phyloP scores from a whole-genome alignment of 2,113 vertebrate species.

The Indicator indicator region DNA sequence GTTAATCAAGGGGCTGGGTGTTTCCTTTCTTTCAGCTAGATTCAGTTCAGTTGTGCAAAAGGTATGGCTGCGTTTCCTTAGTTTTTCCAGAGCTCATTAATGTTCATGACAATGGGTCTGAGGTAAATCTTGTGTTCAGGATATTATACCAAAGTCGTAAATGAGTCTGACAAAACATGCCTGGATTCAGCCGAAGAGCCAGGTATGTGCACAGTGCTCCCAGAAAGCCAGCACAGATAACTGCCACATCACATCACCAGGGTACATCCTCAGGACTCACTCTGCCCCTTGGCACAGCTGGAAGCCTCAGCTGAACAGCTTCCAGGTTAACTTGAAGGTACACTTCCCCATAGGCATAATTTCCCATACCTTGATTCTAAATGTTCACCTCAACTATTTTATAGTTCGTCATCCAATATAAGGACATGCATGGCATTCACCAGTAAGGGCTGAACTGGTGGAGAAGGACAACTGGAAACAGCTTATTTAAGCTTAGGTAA shows the following conservation, averaged over 20 bases:
- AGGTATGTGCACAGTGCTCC: background rate
- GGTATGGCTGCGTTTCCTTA: background rate
- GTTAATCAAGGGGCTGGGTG: background rate
- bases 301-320: background rate
- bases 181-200: background rate
- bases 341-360: background rate
- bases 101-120: background rate
- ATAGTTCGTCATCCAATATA: background rate
- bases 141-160: background rate
- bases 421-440: background rate
- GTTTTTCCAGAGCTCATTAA: background rate
- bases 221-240: accelerated
- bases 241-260: background rate
- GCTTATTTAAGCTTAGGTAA: background rate
- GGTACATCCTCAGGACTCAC: background rate
- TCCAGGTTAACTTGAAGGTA: background rate
- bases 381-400: background rate
- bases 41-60: background rate
- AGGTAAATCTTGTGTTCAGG: background rate
- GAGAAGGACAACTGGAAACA: background rate
- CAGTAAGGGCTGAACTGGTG: background rate
- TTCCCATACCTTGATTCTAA: background rate
- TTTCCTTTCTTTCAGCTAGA: background rate
- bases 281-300: background rate
- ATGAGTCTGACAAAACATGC: background rate